Conservation (phyloP, 2,113 vertebrate genomes). For the cattle (Bos taurus) region ARS-UCD2.0 NC_037333.1:105734501-105735000, state of each 20-base stretch:
- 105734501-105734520: not conserved
- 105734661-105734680: not conserved
- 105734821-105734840: not conserved
- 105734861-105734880: not conserved
- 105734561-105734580: not conserved
- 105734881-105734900: not conserved
- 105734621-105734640: not conserved
- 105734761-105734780: not conserved
- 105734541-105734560: not conserved
- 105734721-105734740: not conserved
- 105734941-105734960: slow-evolving; percentile 17
- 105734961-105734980: slow-evolving; percentile 48
- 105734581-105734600: slow-evolving; percentile 5
- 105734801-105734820: not conserved
- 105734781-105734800: not conserved
- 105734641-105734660: not conserved
- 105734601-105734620: not conserved
- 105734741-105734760: not conserved
- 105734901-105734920: slow-evolving; percentile 39
- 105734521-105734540: not conserved
- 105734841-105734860: not conserved
- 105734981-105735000: slow-evolving; percentile 44
- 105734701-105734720: not conserved
- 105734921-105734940: slow-evolving; percentile 27
- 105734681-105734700: not conserved